Evolutionary conservation across 2,113 vertebrate genomes (phyloP).

Genomic region (Rhinogobius similis): DNA sequence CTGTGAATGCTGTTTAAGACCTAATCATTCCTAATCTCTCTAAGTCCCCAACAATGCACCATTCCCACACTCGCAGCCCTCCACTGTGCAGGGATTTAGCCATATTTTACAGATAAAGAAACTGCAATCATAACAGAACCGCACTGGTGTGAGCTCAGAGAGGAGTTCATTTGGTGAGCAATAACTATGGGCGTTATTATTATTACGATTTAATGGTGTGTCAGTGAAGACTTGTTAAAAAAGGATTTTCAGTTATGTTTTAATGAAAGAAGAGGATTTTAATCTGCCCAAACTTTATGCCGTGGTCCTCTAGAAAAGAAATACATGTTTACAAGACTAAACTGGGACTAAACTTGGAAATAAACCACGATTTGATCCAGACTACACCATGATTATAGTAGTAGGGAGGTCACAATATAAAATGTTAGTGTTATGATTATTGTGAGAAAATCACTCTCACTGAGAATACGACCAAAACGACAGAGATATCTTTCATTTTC

Average conservation of each 20-base stretch:
- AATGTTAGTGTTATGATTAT: no score
- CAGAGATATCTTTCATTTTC: no score
- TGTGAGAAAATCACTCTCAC: no score
- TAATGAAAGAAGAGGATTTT: neutral
- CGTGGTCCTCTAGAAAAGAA: neutral
- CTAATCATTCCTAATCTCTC: conserved; percentile 59
- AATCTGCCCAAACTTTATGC: neutral
- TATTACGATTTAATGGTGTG: conserved; percentile 6
- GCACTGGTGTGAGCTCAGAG: conserved; percentile 14
- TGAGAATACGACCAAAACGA: no score
- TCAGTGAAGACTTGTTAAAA: conserved; percentile 6
- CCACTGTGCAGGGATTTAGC: conserved; percentile 37
- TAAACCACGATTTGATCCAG: neutral
- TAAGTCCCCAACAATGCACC: conserved; percentile 37
- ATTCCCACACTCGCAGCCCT: conserved; percentile 31
- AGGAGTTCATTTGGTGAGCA: conserved; percentile 7
- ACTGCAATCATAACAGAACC: conserved; percentile 35
- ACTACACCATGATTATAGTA: no score
- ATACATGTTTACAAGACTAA: neutral
- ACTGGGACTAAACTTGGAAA: neutral
- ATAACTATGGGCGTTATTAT: neutral
- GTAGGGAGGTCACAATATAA: no score
- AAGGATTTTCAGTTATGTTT: conserved; percentile 2
- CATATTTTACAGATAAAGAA: conserved; percentile 35
- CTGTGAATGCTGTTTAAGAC: conserved; percentile 35